Percentiles rank a stretch among this genome's conserved stretches.
Conservation (phyloP, 1,140 invertebrate genomes). For the Panonychus citri region DNA sequence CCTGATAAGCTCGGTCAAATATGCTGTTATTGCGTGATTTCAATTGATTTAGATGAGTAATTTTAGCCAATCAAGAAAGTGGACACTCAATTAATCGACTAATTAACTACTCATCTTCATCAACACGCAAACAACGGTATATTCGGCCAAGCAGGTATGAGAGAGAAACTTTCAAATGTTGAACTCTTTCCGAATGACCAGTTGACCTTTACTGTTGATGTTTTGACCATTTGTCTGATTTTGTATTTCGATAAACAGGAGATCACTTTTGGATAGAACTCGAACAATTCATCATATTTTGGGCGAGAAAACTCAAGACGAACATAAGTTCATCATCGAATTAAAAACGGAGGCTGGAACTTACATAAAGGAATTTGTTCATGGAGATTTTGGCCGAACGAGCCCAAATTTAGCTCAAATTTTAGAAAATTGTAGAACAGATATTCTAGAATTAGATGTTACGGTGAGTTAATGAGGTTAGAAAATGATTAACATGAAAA, state of each 20-base stretch:
- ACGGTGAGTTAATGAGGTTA: no score
- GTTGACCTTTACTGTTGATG: neutral
- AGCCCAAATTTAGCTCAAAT: slow-evolving; percentile 39
- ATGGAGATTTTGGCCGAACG: slow-evolving; percentile 77
- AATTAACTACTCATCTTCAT: no score
- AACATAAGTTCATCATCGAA: slow-evolving; percentile 33
- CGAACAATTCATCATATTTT: slow-evolving; percentile 37
- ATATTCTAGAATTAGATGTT: slow-evolving; percentile 43
- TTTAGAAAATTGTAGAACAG: slow-evolving; percentile 27
- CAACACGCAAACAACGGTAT: no score
- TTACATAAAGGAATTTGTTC: slow-evolving; percentile 85
- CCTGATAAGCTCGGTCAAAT: no score
- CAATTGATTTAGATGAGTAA: no score
- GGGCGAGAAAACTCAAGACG: slow-evolving; percentile 19
- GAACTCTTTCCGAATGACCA: no score
- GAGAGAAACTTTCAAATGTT: neutral
- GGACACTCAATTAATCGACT: no score
- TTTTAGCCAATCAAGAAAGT: no score
- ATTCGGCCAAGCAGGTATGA: no score
- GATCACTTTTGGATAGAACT: slow-evolving; percentile 38
- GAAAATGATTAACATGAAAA: no score
- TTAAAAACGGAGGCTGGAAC: slow-evolving; percentile 74
- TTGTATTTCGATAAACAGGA: slow-evolving; percentile 21
- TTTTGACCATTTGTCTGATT: neutral
- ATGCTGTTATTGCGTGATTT: no score